Conservation (phyloP, 2,797 vertebrate genomes). For the Poecilia velifera region DNA sequence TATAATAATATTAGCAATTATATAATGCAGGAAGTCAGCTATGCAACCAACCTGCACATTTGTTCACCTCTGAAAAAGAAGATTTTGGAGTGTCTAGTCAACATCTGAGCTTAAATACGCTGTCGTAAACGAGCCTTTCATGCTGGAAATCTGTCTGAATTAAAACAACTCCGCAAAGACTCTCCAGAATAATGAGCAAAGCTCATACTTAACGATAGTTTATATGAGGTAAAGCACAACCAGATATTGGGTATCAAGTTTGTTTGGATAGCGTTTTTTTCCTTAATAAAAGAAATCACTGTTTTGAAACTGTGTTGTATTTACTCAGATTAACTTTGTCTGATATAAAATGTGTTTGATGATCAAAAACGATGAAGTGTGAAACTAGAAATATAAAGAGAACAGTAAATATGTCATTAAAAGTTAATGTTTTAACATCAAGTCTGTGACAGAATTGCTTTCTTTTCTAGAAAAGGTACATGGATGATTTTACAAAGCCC, state of each 20-base stretch:
- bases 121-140: not conserved
- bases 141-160: not conserved
- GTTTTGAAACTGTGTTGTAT: not conserved
- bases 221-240: not conserved
- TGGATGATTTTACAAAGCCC: constrained; percentile 24
- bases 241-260: not conserved
- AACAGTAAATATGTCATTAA: constrained; percentile 5
- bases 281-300: not conserved
- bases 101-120: not conserved
- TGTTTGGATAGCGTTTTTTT: not conserved
- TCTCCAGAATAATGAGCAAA: not conserved
- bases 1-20: not conserved
- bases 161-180: not conserved
- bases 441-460: constrained; percentile 3
- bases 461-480: not conserved
- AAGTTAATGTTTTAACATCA: constrained; percentile 3
- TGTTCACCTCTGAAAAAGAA: not conserved
- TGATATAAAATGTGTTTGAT: not conserved
- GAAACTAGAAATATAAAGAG: not conserved
- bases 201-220: not conserved
- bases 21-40: not conserved
- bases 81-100: not conserved
- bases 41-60: not conserved
- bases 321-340: not conserved
- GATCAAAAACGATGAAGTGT: not conserved